phyloP scores from a whole-genome alignment of 2,888 invertebrate genomes.

The Tinea trinotella region DNA sequence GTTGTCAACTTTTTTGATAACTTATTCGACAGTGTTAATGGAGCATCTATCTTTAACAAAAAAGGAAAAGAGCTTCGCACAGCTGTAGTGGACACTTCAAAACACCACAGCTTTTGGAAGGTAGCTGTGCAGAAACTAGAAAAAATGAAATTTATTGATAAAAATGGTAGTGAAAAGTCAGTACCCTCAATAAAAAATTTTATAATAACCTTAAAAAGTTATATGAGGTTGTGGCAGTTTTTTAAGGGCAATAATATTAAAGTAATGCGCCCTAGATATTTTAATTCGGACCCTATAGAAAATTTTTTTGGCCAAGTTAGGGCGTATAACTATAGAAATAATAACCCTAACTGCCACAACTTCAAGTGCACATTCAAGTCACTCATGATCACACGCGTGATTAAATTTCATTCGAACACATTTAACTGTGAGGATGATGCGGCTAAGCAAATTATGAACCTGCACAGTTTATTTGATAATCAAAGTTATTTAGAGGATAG shows the following conservation, averaged over 20 bases:
- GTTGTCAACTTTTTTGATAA: too few relatives aligned
- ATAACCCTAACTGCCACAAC: neutral
- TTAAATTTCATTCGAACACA: neutral
- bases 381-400: neutral
- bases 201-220: neutral
- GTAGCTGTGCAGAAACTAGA: neutral
- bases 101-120: too few relatives aligned
- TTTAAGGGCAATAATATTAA: neutral
- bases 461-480: neutral
- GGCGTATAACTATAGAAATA: neutral
- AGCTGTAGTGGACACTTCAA: too few relatives aligned
- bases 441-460: neutral
- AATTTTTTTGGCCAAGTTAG: conserved; percentile 2
- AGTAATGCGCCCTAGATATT: neutral
- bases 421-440: conserved; percentile 8
- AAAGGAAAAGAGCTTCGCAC: too few relatives aligned
- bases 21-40: too few relatives aligned
- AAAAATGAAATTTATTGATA: too few relatives aligned
- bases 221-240: too few relatives aligned
- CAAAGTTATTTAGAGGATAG: neutral
- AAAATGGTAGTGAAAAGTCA: neutral
- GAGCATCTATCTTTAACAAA: too few relatives aligned
- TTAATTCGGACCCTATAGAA: neutral
- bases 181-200: neutral
- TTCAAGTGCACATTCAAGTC: neutral